Base-by-base conservation (phyloP, 2,888 invertebrate species). In the Camponotus fellah region DNA sequence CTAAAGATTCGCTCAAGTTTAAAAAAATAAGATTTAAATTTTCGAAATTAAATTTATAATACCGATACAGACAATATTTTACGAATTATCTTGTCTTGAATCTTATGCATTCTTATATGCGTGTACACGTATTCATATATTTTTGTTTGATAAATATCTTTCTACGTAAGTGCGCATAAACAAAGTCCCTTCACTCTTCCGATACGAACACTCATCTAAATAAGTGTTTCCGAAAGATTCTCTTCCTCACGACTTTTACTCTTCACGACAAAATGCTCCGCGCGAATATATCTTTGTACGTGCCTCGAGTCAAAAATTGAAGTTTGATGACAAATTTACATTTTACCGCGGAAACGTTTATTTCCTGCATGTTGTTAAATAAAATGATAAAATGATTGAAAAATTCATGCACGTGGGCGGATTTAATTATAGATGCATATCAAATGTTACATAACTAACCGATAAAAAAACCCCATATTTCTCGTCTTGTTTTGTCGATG, bases 201-300 rank as follows among this genome's bases (percentile, higher is more conserved):
- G 32, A 34, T 40, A 21, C 40, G 60, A 84, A 58, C 43, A 12
- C 26, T 53, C 68, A 37, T 66, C 74, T 74, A 82, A 74, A 66
- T 71, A 72, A 84, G 60, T 68, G 68, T 84, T 84, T 68, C 62
- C 62, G 21, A 32, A 68, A 68, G 60, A 66, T 75, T 60, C 32
- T 9, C 49, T 46, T 43, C 32, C 26, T 26, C 32, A n/a, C 40
- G 4, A 34, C 12, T 75, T 82, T 21, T 66, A 17, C 9, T n/a
- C 65, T 34, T 5, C 8, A 9, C 21, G 37, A 21, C 17, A 21
- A 40, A 32, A 46, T 17, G 17, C 56, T 6, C 26, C 1, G 5
- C 9, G 14, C 17, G 17, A 26, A 14, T 37, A n/a, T 53, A 37
- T 2, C 1, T 62, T 10, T 40, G 9, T 21, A 21, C 6, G 10